Conservation (phyloP, 2,113 vertebrate species). For the Jacana jacana region DNA sequence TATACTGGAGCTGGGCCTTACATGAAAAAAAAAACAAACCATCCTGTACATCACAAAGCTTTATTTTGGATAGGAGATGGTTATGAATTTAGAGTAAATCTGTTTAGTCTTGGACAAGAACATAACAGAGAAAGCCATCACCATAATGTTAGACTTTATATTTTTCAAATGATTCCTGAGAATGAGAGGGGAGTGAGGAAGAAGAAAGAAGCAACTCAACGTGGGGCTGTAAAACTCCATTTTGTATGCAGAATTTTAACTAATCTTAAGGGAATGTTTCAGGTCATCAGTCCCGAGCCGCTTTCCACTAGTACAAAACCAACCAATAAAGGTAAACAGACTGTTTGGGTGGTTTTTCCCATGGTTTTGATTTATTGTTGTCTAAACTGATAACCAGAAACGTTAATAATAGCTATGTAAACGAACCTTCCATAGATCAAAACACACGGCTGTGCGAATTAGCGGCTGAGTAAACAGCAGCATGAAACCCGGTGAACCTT, state of each 20-base stretch:
- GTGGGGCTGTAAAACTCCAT: not conserved
- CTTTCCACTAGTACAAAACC: not conserved
- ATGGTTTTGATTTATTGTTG: not conserved
- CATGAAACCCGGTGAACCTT: slow-evolving; percentile 15
- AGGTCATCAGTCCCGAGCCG: not conserved
- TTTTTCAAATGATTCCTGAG: not conserved
- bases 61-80: not conserved
- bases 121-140: not conserved
- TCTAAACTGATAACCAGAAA: not conserved
- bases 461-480: not conserved
- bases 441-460: not conserved
- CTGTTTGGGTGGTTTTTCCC: not conserved
- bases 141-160: not conserved
- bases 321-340: not conserved
- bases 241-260: not conserved
- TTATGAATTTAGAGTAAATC: not conserved
- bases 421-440: not conserved
- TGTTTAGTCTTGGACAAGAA: not conserved
- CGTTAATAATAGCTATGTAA: not conserved
- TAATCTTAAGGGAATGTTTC: not conserved
- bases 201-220: not conserved
- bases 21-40: not conserved
- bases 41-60: not conserved
- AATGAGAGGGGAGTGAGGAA: not conserved
- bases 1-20: not conserved